Evolutionary conservation across 2,797 vertebrate genomes (phyloP).

Genomic region (Acanthurus leucopareius): DNA sequence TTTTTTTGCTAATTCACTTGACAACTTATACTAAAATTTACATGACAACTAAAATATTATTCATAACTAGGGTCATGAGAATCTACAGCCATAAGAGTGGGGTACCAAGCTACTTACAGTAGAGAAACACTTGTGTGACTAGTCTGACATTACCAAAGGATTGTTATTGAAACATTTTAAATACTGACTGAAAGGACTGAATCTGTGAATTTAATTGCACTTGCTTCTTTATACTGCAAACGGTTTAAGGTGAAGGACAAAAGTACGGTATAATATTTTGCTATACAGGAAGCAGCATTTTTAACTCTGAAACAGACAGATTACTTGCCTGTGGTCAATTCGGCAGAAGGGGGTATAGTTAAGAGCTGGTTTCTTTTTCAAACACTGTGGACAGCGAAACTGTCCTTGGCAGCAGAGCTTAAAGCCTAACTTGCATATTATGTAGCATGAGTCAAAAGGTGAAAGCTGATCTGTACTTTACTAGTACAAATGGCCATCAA

Average conservation of each 20-base stretch:
- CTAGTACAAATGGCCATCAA: not conserved
- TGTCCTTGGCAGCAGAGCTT: constrained; percentile 4
- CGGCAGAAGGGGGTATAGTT: constrained; percentile 23
- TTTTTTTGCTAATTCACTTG: not conserved
- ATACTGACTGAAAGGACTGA: constrained; percentile 23
- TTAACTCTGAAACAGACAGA: constrained; percentile 5
- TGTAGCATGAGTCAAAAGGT: constrained; percentile 13
- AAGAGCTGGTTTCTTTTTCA: constrained; percentile 13
- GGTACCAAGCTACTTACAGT: not conserved
- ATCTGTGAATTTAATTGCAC: constrained; percentile 13
- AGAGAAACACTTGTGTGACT: not conserved
- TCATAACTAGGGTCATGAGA: constrained; percentile 45
- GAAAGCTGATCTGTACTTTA: constrained; percentile 9
- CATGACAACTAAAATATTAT: constrained; percentile 20
- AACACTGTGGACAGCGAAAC: constrained; percentile 12
- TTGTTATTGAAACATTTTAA: constrained; percentile 6
- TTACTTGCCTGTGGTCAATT: constrained; percentile 23
- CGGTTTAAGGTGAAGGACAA: not conserved
- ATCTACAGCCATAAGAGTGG: constrained; percentile 18
- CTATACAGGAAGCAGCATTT: constrained; percentile 22
- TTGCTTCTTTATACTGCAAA: constrained; percentile 9
- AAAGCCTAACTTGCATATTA: constrained; percentile 15
- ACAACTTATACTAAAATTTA: constrained; percentile 24
- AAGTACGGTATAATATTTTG: constrained; percentile 15
- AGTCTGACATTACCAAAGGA: not conserved